Base-by-base conservation (phyloP, 2,888 invertebrate species). In the Drosophila falleni region DNA sequence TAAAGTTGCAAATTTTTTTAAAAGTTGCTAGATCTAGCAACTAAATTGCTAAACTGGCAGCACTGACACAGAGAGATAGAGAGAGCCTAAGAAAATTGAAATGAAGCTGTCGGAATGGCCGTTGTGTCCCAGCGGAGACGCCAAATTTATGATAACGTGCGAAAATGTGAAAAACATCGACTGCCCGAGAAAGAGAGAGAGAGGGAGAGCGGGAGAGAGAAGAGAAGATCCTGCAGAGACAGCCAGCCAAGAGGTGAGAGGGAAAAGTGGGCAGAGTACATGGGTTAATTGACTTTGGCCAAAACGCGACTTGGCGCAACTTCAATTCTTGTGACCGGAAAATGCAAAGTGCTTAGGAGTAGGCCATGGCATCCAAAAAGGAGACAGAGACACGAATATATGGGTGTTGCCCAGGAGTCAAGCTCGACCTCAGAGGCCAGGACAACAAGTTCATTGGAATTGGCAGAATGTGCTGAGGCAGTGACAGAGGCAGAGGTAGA, bases 391-490 rank as follows among this genome's bases (percentile, higher is more conserved):
- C 59, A 75, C 54, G 46, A 59, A 68, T 37, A 68, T 37, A 47
- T 10, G 75, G 47, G 42, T n/a, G 39, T 16, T 29, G 49, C 33
- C 41, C 31, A 31, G 39, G 26, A 49, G 23, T 41, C 26, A 16
- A 44, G 55, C 54, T 47, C 60, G 64, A 53, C 51, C 60, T 71
- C 53, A 46, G 64, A 49, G 74, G 53, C 56, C 77, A 46, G 42
- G 80, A 80, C 84, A 81, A 80, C 84, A 81, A 78, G 75, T 84
- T 81, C 84, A 84, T 78, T 81, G 81, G 78, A 78, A 71, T 80
- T 87, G 81, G 84, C 81, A 84, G 69, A 74, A 68, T 78, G 84
- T n/a, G n/a, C n/a, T n/a, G n/a, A n/a, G n/a, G n/a, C 87, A 71
- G 77, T 62, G 61, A 59, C 44, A 31, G 47, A 47, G 31, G 54